Evolutionary conservation across 1,140 invertebrate species (phyloP).

Genomic region (Chironomus striatipennis): DNA sequence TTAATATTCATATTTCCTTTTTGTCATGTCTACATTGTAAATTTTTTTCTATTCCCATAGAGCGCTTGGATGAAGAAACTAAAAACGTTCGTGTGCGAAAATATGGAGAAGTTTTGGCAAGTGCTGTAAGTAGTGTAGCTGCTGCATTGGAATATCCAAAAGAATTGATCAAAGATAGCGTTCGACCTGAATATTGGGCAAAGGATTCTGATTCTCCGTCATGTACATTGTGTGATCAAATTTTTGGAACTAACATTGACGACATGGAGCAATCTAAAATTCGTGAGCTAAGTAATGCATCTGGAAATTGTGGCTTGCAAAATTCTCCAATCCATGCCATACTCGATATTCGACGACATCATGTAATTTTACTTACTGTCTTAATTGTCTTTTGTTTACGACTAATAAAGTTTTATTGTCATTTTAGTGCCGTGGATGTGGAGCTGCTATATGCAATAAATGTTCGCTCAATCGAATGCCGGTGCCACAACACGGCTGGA

Average conservation of each 20-base stretch:
- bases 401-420: background rate
- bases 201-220: constrained; percentile 59
- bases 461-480: constrained; percentile 54
- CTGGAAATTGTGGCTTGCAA: background rate
- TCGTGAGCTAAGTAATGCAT: constrained; percentile 27
- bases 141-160: constrained; percentile 43
- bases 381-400: background rate
- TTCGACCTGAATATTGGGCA: constrained; percentile 72
- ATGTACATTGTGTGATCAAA: constrained; percentile 55
- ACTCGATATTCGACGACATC: constrained; percentile 50
- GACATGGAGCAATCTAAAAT: constrained; percentile 36
- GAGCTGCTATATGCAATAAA: constrained; percentile 56
- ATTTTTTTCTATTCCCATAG: constrained; percentile 27
- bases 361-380: constrained; percentile 37
- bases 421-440: constrained; percentile 56
- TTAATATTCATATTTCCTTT: too few relatives aligned
- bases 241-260: constrained; percentile 45
- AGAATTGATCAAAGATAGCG: constrained; percentile 66
- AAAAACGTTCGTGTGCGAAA: constrained; percentile 50
- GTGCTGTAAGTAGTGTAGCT: constrained; percentile 50
- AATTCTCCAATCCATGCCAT: background rate
- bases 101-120: constrained; percentile 55
- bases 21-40: too few relatives aligned
- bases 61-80: constrained; percentile 34
- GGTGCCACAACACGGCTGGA: constrained; percentile 60